phyloP scores from a whole-genome alignment of 2,113 vertebrate species.

The Merops nubicus region DNA sequence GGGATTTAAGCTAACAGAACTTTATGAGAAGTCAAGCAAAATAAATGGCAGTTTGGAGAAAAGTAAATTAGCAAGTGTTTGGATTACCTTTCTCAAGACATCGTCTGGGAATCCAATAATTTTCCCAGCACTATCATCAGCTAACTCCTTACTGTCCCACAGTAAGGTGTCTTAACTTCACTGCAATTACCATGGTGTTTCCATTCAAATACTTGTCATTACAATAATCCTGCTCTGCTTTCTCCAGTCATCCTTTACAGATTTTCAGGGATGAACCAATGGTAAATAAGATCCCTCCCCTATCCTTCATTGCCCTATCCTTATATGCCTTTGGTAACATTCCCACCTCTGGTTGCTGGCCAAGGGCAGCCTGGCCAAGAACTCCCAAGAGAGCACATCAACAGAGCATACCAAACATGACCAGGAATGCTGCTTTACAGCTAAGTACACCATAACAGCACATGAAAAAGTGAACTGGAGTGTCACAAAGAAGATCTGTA shows the following conservation, averaged over 20 bases:
- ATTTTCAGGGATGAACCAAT: neutral
- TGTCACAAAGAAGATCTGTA: neutral
- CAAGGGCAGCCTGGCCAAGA: neutral
- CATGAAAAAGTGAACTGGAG: neutral
- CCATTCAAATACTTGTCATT: neutral
- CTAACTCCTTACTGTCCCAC: neutral
- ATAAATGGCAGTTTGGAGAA: neutral
- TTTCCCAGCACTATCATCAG: neutral
- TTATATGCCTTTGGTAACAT: neutral
- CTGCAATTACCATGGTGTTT: neutral
- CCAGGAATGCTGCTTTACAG: rapidly evolving
- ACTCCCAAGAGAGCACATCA: neutral
- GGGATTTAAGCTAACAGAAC: neutral
- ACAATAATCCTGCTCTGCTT: neutral
- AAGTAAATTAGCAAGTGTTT: neutral
- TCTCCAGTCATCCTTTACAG: neutral
- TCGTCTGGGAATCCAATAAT: rapidly evolving
- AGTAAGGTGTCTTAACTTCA: neutral
- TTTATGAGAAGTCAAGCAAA: neutral
- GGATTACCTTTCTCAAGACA: neutral
- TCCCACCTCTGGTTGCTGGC: rapidly evolving
- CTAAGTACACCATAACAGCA: neutral
- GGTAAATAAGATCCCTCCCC: neutral
- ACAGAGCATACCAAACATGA: rapidly evolving
- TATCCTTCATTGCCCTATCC: neutral